Evolutionary conservation across 2,888 invertebrate species (phyloP), one percentile per base, ranked within the genome.

Genomic region (Cephus nigrinus): DNA sequence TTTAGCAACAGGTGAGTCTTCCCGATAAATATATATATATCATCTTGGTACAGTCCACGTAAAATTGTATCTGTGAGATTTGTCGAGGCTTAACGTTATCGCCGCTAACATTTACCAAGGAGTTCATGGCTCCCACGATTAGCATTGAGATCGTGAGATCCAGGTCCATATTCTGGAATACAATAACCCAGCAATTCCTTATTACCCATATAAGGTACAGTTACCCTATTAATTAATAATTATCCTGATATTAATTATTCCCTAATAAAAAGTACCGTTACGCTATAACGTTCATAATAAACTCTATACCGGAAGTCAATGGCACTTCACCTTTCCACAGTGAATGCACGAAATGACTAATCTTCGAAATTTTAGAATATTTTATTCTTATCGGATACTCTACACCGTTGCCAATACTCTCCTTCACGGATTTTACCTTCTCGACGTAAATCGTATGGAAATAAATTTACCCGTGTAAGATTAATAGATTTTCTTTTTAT

Each of bases 71-170:
- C 55, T 23, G 55, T 55, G 23, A 55, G 15, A 55, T 9, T 55
- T 55, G 23, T 23, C 55, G 55, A 23, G 55, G 23, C 55, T 55
- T 9, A 23, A 9, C 55, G 9, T 55, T 55, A 55, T 55, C 55
- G 55, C 55, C 9, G 9, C 15, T 9, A 55, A 15, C 55, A 55
- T 55, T 55, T 55, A 23, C 55, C 9, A 23, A 55, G 55, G 55
- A 55, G 55, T 71, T 33, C 32, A 71, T 31, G 12, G 77, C 76
- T 80, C 78, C 69, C 78, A 87, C 85, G 84, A 85, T 89, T 88
- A 87, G 84, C 84, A 86, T 89, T 86, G 77, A 84, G 87, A 88
- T 89, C 89, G 89, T 89, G 89, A 89, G 89, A 89, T 89, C 84
- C 86, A 78, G 89, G 86, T 82, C 85, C 82, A 77, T 79, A 75